Percentiles rank a stretch among this genome's conserved stretches.
phyloP scores from a whole-genome alignment of 1,140 invertebrate species.

The Pantala flavescens region DNA sequence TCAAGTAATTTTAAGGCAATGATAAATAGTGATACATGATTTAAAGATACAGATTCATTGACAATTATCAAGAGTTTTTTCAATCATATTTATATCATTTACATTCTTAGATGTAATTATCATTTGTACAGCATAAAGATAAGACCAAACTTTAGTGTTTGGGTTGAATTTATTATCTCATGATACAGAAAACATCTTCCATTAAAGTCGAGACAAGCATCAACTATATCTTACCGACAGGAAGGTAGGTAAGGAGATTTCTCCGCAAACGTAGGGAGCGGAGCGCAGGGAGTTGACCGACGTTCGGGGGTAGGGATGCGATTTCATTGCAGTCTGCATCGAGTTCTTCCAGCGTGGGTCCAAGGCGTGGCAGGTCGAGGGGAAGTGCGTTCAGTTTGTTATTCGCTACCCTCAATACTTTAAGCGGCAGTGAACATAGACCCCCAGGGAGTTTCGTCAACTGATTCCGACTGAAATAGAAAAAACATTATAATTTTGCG shows the following conservation, averaged over 20 bases:
- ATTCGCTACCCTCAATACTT: conserved; percentile 71
- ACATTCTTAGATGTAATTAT: too few relatives aligned
- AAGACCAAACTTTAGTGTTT: too few relatives aligned
- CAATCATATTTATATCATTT: too few relatives aligned
- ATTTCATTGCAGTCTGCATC: conserved; percentile 90
- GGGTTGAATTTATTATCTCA: too few relatives aligned
- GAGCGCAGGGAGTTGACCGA: conserved; percentile 67
- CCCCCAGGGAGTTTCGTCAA: conserved; percentile 69
- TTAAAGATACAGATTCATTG: too few relatives aligned
- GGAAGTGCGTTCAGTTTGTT: conserved; percentile 75
- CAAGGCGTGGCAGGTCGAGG: conserved; percentile 78
- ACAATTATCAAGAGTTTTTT: too few relatives aligned
- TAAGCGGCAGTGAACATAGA: conserved; percentile 65
- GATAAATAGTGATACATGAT: too few relatives aligned
- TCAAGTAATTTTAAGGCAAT: too few relatives aligned
- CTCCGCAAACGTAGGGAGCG: conserved; percentile 67
- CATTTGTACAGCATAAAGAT: too few relatives aligned
- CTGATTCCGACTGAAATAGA: conserved; percentile 82
- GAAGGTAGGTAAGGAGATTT: conserved; percentile 78
- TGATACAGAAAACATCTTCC: too few relatives aligned
- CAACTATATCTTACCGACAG: conserved; percentile 53
- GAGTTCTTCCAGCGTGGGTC: conserved; percentile 62
- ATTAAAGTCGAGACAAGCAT: too few relatives aligned
- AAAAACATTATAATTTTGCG: too few relatives aligned
- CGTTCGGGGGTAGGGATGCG: conserved; percentile 68